Percentiles rank a stretch among this genome's conserved stretches.
These are phyloP conservation scores for Drosophila tripunctata DNA, from an alignment of 2,888 invertebrate genomes.

Conservation along the genomic window DNA sequence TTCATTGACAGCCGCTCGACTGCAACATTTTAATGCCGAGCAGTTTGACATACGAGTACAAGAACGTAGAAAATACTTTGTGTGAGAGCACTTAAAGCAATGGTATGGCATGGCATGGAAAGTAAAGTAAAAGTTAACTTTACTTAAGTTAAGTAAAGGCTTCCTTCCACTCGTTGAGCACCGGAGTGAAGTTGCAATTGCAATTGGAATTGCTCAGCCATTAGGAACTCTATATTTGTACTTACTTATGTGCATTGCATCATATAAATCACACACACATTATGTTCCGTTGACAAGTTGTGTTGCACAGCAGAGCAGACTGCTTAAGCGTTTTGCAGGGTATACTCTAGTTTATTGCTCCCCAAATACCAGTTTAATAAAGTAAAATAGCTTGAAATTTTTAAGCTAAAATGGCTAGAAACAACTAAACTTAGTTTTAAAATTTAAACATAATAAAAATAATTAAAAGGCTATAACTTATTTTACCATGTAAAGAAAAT, in stretches of 20 bases:
- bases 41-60: constrained; percentile 28
- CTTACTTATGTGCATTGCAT: constrained; percentile 3
- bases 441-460: no score
- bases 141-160: constrained; percentile 14
- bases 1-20: constrained; percentile 32
- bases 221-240: constrained; percentile 7
- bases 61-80: no score
- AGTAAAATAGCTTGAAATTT: no score
- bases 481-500: no score
- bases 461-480: no score
- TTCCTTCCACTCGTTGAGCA: constrained; percentile 19
- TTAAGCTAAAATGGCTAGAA: no score
- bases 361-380: no score
- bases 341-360: background rate
- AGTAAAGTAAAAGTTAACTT: background rate
- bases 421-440: no score
- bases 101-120: background rate
- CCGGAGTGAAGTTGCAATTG: constrained; percentile 12
- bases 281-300: background rate
- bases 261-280: background rate
- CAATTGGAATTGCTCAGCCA: constrained; percentile 22
- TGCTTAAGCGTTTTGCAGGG: background rate
- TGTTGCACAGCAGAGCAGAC: background rate
- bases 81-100: constrained; percentile 18
- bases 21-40: constrained; percentile 35